Percentiles rank a stretch among this genome's conserved stretches.
phyloP scores from a whole-genome alignment of 2,888 invertebrate species.

The Caenorhabditis plicata region DNA sequence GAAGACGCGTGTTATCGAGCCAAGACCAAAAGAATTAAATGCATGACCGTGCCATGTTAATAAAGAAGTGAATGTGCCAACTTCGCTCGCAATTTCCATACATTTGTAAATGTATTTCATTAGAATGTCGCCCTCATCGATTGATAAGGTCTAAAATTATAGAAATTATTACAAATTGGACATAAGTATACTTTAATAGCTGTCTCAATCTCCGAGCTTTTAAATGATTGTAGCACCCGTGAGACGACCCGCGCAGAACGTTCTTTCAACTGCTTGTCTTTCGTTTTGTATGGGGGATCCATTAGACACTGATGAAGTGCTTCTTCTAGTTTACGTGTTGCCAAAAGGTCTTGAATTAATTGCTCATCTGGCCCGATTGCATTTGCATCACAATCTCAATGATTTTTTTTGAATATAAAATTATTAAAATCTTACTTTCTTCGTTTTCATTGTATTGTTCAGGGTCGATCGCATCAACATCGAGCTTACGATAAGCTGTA shows the following conservation, averaged over 20 bases:
- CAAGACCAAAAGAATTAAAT: constrained; percentile 40
- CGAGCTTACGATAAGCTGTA: constrained; percentile 56
- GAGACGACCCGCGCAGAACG: constrained; percentile 45
- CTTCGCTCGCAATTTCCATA: constrained; percentile 56
- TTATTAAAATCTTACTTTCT: constrained; percentile 32
- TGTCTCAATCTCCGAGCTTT: constrained; percentile 52
- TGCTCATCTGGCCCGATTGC: constrained; percentile 45
- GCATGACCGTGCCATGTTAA: constrained; percentile 59
- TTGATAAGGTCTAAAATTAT: constrained; percentile 28
- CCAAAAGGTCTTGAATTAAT: constrained; percentile 28
- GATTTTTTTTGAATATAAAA: background rate
- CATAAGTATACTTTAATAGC: constrained; percentile 44
- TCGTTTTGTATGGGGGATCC: constrained; percentile 55
- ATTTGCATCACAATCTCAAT: constrained; percentile 36
- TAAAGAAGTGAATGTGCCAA: constrained; percentile 48
- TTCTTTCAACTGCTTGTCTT: constrained; percentile 59
- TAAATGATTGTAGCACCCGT: constrained; percentile 55
- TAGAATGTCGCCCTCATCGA: constrained; percentile 58
- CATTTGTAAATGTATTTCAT: constrained; percentile 62
- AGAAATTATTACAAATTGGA: too few relatives aligned
- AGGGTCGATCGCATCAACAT: constrained; percentile 60
- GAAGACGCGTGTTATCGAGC: constrained; percentile 56
- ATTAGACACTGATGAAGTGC: constrained; percentile 55
- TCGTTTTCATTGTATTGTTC: constrained; percentile 56
- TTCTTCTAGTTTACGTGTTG: constrained; percentile 45